Evolutionary conservation across 2,797 vertebrate genomes (phyloP).

Genomic region (Mallotus villosus): DNA sequence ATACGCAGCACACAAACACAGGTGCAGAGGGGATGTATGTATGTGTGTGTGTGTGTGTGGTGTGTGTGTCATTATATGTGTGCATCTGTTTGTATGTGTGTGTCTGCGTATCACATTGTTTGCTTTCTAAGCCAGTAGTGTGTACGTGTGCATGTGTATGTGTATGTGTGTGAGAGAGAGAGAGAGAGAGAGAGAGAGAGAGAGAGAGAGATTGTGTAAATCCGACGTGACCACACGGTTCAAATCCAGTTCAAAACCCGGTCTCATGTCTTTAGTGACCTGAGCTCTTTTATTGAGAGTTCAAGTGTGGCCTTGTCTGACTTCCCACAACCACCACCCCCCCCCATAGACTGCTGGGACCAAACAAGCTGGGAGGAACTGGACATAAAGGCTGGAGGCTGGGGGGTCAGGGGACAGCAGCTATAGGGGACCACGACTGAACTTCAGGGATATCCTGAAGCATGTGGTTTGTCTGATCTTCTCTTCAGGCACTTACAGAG

Average conservation of each 20-base stretch:
- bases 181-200: not conserved
- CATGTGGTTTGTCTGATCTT: constrained; percentile 48
- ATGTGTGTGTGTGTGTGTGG: too few species aligned
- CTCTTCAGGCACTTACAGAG: constrained; percentile 31
- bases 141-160: not conserved
- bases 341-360: constrained; percentile 18
- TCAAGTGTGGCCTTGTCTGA: constrained; percentile 68
- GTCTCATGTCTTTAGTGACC: constrained; percentile 33
- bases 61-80: not conserved
- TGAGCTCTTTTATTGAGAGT: constrained; percentile 52
- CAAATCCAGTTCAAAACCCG: constrained; percentile 60
- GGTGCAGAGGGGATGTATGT: too few species aligned
- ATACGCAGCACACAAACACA: too few species aligned
- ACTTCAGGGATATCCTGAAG: constrained; percentile 25
- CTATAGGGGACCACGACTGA: constrained; percentile 10
- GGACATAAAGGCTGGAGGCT: constrained; percentile 52
- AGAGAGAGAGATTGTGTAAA: not conserved
- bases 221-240: constrained; percentile 15
- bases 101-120: too few species aligned
- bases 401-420: constrained; percentile 53
- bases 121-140: too few species aligned
- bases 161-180: constrained; percentile 1
- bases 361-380: constrained; percentile 52
- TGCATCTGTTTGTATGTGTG: not conserved
- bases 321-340: not conserved